Evolutionary conservation across 2,888 invertebrate species (phyloP).

Genomic region (Autographa gamma): DNA sequence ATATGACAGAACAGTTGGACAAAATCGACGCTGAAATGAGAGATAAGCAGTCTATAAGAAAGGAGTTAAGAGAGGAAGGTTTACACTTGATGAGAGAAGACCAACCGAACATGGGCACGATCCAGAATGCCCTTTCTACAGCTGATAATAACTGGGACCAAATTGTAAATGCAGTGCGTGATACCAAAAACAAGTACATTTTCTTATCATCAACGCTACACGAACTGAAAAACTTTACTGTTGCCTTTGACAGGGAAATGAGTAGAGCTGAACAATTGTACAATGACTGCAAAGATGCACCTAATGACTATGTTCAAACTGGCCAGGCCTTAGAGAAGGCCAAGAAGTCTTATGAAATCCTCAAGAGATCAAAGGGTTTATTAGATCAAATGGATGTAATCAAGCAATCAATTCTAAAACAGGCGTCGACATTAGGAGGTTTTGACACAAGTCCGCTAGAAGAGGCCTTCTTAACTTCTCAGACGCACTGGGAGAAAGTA

Average conservation of each 20-base stretch:
- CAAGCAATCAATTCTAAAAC: slow-evolving; percentile 91
- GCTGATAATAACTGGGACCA: slow-evolving; percentile 95
- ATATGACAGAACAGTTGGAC: slow-evolving; percentile 86
- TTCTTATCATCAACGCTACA: slow-evolving; percentile 93
- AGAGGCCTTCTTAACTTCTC: slow-evolving; percentile 90
- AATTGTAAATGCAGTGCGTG: slow-evolving; percentile 92
- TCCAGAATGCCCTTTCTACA: slow-evolving; percentile 93
- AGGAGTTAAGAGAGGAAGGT: slow-evolving; percentile 94
- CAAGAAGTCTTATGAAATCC: slow-evolving; percentile 92
- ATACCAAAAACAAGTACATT: slow-evolving; percentile 92
- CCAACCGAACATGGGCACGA: slow-evolving; percentile 93
- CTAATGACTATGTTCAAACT: slow-evolving; percentile 93
- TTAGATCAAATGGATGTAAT: slow-evolving; percentile 94
- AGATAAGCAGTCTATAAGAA: slow-evolving; percentile 90
- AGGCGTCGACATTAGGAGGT: slow-evolving; percentile 91
- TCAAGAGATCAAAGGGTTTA: slow-evolving; percentile 92
- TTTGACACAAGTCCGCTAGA: slow-evolving; percentile 90
- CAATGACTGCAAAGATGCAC: slow-evolving; percentile 90
- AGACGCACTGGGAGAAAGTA: slow-evolving; percentile 91
- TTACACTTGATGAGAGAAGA: slow-evolving; percentile 94
- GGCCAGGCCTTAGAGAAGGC: slow-evolving; percentile 92
- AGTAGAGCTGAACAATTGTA: slow-evolving; percentile 91
- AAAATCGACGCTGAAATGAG: slow-evolving; percentile 88
- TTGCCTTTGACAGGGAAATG: slow-evolving; percentile 92
- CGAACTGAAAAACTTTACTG: slow-evolving; percentile 92